Percentiles rank a stretch among this genome's conserved stretches.
Conservation (phyloP, 2,113 vertebrate species). For the Poeciliopsis retropinna region DNA sequence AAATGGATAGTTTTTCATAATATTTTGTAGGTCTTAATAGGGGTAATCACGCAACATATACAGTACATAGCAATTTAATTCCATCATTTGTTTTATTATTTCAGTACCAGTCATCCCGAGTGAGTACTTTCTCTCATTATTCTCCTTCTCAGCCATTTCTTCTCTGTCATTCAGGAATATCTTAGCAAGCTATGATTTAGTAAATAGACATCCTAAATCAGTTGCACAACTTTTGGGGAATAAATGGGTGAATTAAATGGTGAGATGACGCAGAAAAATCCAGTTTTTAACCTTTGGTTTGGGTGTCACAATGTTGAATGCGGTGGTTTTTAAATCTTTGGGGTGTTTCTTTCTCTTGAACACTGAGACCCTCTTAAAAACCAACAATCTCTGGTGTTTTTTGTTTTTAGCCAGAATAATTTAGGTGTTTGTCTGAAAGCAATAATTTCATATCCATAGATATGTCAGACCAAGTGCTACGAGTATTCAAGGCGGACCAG, state of each 20-base stretch:
- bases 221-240: not conserved
- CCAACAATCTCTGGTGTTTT: not conserved
- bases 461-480: conserved; percentile 93
- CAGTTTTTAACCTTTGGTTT: conserved; percentile 7
- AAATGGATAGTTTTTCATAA: not conserved
- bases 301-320: not conserved
- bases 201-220: conserved; percentile 9
- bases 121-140: conserved; percentile 63
- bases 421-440: not conserved
- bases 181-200: conserved; percentile 4
- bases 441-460: conserved; percentile 74
- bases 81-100: conserved; percentile 59
- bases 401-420: not conserved
- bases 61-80: conserved; percentile 36
- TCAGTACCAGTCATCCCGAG: conserved; percentile 65
- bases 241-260: conserved; percentile 3
- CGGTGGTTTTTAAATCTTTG: conserved; percentile 1
- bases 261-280: conserved; percentile 13
- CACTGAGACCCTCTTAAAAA: not conserved
- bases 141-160: conserved; percentile 15
- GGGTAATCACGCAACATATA: not conserved
- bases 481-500: conserved; percentile 98
- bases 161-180: conserved; percentile 19
- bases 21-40: not conserved
- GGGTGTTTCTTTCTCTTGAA: not conserved